These are phyloP conservation scores for Cerastis rubricosa DNA, from an alignment of 2,888 invertebrate genomes.

Conservation along the genomic window DNA sequence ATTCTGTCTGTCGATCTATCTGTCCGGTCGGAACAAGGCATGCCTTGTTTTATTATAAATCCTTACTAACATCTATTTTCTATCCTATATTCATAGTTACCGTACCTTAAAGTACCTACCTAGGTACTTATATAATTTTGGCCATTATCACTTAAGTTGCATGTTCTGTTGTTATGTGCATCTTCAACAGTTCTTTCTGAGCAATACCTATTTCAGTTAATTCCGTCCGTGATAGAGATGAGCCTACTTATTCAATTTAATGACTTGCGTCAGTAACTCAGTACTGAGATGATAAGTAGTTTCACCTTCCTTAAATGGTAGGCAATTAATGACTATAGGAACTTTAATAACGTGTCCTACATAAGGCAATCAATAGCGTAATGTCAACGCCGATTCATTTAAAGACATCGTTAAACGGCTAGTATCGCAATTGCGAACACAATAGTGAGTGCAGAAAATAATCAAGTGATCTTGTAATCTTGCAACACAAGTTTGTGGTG, in stretches of 20 bases:
- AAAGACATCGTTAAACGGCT: conserved; percentile 8
- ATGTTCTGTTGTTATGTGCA: background rate
- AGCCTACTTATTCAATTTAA: background rate
- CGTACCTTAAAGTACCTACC: background rate
- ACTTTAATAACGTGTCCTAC: conserved; percentile 20
- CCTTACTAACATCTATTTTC: background rate
- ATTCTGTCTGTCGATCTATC: too few relatives aligned
- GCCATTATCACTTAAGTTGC: background rate
- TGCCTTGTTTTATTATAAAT: background rate
- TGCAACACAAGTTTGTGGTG: background rate
- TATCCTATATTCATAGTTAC: background rate
- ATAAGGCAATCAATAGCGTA: conserved; percentile 12
- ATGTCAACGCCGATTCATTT: conserved; percentile 17
- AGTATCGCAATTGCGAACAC: background rate
- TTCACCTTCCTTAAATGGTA: conserved; percentile 21
- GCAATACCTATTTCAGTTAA: background rate
- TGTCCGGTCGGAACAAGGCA: background rate
- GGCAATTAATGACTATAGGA: background rate
- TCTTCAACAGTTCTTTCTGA: background rate
- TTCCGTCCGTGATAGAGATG: too few relatives aligned
- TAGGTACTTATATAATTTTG: background rate
- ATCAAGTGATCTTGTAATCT: background rate
- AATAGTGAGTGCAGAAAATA: background rate
- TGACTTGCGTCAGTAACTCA: background rate
- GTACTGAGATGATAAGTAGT: background rate